These are phyloP conservation scores for Paraplagusia blochii DNA, from an alignment of 2,113 vertebrate genomes.

Conservation along the genomic window DNA sequence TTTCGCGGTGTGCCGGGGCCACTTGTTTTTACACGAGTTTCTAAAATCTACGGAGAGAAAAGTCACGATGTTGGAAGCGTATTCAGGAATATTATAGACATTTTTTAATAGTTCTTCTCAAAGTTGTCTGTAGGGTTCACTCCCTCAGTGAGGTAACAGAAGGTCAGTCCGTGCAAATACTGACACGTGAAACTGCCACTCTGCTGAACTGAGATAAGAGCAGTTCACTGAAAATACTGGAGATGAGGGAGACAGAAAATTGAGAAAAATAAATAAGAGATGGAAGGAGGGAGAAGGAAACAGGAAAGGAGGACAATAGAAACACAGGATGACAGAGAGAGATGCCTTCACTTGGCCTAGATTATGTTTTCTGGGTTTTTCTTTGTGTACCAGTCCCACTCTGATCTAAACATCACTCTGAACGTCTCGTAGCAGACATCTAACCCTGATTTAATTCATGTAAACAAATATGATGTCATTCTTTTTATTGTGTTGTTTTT, in stretches of 20 bases:
- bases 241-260: slow-evolving; percentile 12
- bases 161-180: slow-evolving; percentile 28
- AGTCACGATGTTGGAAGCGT: too few species aligned
- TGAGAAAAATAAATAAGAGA: background rate
- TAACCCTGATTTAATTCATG: too few species aligned
- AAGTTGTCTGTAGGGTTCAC: background rate
- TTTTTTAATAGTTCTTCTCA: too few species aligned
- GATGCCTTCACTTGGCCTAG: slow-evolving; percentile 48
- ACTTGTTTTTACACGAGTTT: background rate
- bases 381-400: background rate
- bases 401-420: background rate
- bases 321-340: slow-evolving; percentile 31
- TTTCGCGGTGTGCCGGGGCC: background rate
- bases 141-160: slow-evolving; percentile 13
- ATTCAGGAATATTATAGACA: too few species aligned
- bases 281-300: background rate
- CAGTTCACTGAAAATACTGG: slow-evolving; percentile 29
- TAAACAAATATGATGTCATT: too few species aligned
- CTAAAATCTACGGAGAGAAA: too few species aligned
- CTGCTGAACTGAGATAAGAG: slow-evolving; percentile 54
- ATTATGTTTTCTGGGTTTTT: slow-evolving; percentile 14
- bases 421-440: too few species aligned
- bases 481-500: too few species aligned
- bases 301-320: slow-evolving; percentile 22
- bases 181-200: slow-evolving; percentile 16